A percentile compares a stretch with the other conserved stretches of the same genome.
These are phyloP conservation scores for Myiotriccus ornatus DNA, from an alignment of 2,797 vertebrate genomes.

Conservation along the genomic window DNA sequence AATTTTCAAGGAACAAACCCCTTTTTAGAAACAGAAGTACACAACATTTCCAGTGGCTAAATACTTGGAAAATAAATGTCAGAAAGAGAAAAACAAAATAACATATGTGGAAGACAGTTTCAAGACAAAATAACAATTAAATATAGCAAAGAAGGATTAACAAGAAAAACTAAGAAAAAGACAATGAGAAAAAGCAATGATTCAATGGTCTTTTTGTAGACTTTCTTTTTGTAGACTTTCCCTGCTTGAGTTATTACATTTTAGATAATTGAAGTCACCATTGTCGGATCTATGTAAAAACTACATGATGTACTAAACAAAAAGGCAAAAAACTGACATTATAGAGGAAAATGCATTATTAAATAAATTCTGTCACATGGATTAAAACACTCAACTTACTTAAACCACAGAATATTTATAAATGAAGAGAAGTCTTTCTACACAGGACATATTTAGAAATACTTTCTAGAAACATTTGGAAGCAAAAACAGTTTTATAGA, in stretches of 20 bases:
- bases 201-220: not conserved
- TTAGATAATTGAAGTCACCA: not conserved
- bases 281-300: not conserved
- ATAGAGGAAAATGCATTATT: not conserved
- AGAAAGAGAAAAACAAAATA: not conserved
- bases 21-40: not conserved
- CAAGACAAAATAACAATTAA: not conserved
- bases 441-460: not conserved
- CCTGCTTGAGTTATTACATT: not conserved
- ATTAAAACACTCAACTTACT: not conserved
- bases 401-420: not conserved
- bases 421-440: not conserved
- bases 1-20: not conserved
- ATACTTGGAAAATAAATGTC: not conserved
- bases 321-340: not conserved
- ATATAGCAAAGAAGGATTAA: not conserved
- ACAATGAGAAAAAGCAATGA: not conserved
- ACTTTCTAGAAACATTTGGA: not conserved
- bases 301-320: not conserved
- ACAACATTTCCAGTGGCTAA: not conserved
- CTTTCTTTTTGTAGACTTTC: not conserved
- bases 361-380: not conserved
- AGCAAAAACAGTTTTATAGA: not conserved
- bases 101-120: not conserved
- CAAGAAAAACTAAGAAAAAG: not conserved